Percentiles rank a stretch among this genome's conserved stretches.
phyloP scores from a whole-genome alignment of 2,113 vertebrate species.

The Lasiurus borealis region DNA sequence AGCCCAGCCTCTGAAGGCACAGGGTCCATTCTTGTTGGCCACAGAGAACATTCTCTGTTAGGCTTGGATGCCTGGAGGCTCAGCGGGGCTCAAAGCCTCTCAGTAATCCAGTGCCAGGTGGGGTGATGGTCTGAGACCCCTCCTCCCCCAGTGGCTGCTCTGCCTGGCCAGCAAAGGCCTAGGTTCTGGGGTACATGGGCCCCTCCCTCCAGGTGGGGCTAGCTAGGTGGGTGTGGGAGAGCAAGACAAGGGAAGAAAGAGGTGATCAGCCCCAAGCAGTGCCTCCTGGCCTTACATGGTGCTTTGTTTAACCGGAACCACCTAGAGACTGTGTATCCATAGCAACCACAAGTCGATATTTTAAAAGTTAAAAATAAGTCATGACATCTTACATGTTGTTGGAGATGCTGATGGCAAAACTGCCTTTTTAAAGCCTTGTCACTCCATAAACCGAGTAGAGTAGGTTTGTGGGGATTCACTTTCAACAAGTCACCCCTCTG shows the following conservation, averaged over 20 bases:
- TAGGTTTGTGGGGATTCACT: constrained; percentile 32
- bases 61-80: not conserved
- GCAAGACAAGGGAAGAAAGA: constrained; percentile 46
- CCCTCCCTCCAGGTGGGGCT: not conserved
- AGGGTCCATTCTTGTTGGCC: not conserved
- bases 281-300: constrained; percentile 76
- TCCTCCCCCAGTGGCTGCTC: not conserved
- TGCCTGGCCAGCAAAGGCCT: not conserved
- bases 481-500: not conserved
- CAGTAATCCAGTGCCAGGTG: not conserved
- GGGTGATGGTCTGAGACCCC: not conserved
- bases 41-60: not conserved
- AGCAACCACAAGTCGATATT: constrained; percentile 82
- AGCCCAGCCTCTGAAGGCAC: not conserved
- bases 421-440: constrained; percentile 67
- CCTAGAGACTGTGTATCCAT: constrained; percentile 78
- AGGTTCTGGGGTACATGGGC: not conserved
- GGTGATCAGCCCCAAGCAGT: constrained; percentile 52
- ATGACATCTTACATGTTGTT: constrained; percentile 81
- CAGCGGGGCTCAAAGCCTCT: not conserved
- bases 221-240: not conserved
- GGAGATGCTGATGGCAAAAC: constrained; percentile 71
- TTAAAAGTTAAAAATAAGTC: constrained; percentile 86
- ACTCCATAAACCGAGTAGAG: constrained; percentile 11
- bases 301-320: constrained; percentile 80